Conservation (phyloP, 2,797 vertebrate species). For the Trachurus trachurus region DNA sequence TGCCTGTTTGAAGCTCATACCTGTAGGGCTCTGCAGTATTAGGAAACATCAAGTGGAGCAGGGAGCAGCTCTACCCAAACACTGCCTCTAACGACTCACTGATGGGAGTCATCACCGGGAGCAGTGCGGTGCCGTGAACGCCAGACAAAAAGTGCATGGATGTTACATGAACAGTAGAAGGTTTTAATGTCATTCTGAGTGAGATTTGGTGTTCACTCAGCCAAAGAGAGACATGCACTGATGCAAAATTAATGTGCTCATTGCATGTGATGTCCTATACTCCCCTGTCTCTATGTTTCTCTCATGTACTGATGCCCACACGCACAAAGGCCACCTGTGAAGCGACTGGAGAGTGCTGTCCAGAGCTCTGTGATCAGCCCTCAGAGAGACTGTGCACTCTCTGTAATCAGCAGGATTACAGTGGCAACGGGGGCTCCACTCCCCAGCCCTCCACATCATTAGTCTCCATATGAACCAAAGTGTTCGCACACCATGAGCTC, state of each 20-base stretch:
- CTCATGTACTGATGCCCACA: conserved; percentile 47
- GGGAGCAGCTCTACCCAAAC: conserved; percentile 15
- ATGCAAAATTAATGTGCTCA: conserved; percentile 19
- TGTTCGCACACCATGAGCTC: conserved; percentile 71
- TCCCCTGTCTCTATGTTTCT: neutral
- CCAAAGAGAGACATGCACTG: conserved; percentile 12
- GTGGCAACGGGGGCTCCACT: conserved; percentile 64
- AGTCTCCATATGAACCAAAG: conserved; percentile 71
- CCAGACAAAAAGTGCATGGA: conserved; percentile 2
- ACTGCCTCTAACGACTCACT: conserved; percentile 20
- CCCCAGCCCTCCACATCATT: conserved; percentile 63
- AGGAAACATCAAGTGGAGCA: conserved; percentile 53
- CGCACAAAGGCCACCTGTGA: conserved; percentile 57
- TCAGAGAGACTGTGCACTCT: conserved; percentile 39
- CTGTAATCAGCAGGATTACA: conserved; percentile 76
- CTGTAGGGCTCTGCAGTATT: conserved; percentile 63
- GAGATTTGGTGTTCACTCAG: conserved; percentile 4
- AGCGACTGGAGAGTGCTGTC: conserved; percentile 46
- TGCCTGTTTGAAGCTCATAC: conserved; percentile 75
- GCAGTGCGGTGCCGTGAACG: neutral
- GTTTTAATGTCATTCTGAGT: conserved; percentile 1
- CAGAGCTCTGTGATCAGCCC: conserved; percentile 68
- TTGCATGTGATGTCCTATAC: conserved; percentile 6
- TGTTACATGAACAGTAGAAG: conserved; percentile 5
- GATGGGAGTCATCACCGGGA: conserved; percentile 11